Evolutionary conservation across 2,888 invertebrate genomes (phyloP), one percentile per base, ranked within the genome.

Genomic region (Heliconius hortense): DNA sequence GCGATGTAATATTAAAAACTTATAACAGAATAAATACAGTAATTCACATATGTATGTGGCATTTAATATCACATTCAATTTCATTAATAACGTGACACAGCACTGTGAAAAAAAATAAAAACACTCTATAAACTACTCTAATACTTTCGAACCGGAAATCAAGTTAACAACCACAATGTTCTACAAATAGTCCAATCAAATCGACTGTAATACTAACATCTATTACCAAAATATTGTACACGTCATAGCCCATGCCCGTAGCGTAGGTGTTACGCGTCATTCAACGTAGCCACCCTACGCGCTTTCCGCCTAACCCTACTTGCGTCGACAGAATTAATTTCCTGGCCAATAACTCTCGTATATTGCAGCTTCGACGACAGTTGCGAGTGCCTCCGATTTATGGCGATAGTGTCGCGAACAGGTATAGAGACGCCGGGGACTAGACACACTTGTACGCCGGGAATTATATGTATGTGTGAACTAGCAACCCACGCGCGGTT

Each of bases 331-430:
- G 92, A 92, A 93, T 93, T 93, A 93, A 93, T 93, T 93, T 93
- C 93, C 93, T 92, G 92, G 86, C 87, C 88, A 91, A 93, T 93
- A 93, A 93, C 90, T 93, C 92, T 92, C 89, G 85, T 92, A 92
- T 93, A 92, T 93, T 93, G 92, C 91, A 88, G 88, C 87, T 87
- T 89, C 87, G 90, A 85, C 89, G 91, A 91, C 92, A 89, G 87
- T 88, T 84, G 90, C 88, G 87, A 91, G 90, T 87, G 87, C 86
- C 84, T 83, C 84, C 88, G 90, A 93, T 93, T 93, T 93, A 93
- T 92, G 84, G 91, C 84, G 74, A 80, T 82, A 85, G 87, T 90
- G 90, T 88, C 88, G 88, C 84, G 84, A 84, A 82, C 91, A 92
- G 91, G 91, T 91, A 88, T 82, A 74, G 75, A 63, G 68, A 74